Conservation (phyloP, 1,140 invertebrate genomes). For the Aporrectodea caliginosa region DNA sequence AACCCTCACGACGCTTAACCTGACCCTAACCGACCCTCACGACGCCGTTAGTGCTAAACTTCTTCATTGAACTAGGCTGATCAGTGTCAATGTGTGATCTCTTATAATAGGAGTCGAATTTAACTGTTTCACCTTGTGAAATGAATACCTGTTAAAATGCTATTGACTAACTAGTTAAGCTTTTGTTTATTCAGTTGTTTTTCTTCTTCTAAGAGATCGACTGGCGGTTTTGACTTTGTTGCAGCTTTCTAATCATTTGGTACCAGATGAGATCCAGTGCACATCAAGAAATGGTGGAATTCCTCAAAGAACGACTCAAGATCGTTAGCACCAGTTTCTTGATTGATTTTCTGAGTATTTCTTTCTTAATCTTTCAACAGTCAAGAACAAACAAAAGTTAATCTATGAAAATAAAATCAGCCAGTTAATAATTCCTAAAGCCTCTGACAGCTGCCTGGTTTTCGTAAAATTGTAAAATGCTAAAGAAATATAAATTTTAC, state of each 20-base stretch:
- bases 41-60: too few relatives aligned
- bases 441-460: background rate
- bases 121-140: too few relatives aligned
- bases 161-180: background rate
- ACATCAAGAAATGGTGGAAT: background rate
- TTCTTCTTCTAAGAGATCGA: background rate
- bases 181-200: background rate
- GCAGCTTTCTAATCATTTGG: background rate
- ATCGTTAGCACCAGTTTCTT: background rate
- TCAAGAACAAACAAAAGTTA: background rate
- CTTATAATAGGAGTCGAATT: too few relatives aligned
- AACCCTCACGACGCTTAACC: too few relatives aligned
- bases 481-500: too few relatives aligned
- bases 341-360: too few relatives aligned
- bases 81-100: background rate
- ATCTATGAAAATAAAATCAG: background rate
- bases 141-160: too few relatives aligned
- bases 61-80: background rate
- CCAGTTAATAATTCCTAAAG: background rate
- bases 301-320: background rate
- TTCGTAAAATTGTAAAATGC: background rate
- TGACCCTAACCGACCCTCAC: too few relatives aligned
- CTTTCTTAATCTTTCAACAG: too few relatives aligned
- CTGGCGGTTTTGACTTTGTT: background rate
- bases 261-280: background rate